Evolutionary conservation across 2,888 invertebrate species (phyloP).

Genomic region (Caenorhabditis virilis): DNA sequence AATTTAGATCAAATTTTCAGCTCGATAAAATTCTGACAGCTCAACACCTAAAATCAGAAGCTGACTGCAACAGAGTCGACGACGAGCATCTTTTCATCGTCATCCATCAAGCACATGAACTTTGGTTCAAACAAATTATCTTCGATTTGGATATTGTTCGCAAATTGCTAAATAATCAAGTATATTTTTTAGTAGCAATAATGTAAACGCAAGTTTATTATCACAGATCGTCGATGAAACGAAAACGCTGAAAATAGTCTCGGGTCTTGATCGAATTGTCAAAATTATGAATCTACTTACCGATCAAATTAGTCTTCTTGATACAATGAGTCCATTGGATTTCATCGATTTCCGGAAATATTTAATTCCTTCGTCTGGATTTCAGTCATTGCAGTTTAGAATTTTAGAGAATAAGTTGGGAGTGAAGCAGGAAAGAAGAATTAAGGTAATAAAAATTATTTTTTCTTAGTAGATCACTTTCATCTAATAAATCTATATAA

Average conservation of each 20-base stretch:
- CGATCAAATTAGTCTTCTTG: conserved; percentile 94
- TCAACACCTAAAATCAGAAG: conserved; percentile 82
- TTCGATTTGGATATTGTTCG: conserved; percentile 93
- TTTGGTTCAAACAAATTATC: conserved; percentile 99
- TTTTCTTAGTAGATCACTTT: not conserved
- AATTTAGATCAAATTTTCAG: no score
- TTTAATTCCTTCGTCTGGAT: conserved; percentile 92
- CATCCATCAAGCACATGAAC: conserved; percentile 78
- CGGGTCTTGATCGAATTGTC: conserved; percentile 86
- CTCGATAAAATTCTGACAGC: conserved; percentile 84
- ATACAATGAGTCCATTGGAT: conserved; percentile 98
- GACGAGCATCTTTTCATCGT: conserved; percentile 55
- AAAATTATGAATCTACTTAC: conserved; percentile 87
- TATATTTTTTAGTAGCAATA: conserved; percentile 12
- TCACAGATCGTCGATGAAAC: conserved; percentile 81
- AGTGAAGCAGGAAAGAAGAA: conserved; percentile 64
- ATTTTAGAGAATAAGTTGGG: conserved; percentile 90
- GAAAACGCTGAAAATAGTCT: conserved; percentile 88
- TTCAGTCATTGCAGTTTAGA: conserved; percentile 92
- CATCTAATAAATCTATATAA: not conserved
- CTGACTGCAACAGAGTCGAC: conserved; percentile 64
- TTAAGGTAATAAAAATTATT: conserved; percentile 22
- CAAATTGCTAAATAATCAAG: conserved; percentile 74
- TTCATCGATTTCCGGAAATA: conserved; percentile 95
- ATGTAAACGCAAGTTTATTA: conserved; percentile 12